Percentiles rank a stretch among this genome's conserved stretches.
Evolutionary conservation across 2,888 invertebrate genomes (phyloP).

Genomic region (Ornithoptera priamus): DNA sequence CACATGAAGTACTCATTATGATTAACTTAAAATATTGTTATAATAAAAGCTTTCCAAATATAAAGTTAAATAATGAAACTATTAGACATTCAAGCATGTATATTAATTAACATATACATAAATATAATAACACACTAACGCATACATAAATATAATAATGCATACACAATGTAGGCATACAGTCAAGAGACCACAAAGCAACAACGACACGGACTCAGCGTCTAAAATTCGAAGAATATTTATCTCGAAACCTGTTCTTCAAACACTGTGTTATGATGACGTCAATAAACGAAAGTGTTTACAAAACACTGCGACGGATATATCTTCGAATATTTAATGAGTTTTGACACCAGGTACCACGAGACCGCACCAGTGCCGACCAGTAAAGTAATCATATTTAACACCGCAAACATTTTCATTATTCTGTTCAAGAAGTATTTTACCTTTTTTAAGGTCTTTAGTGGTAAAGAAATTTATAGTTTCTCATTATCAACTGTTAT

Average conservation of each 20-base stretch:
- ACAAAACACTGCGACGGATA: not conserved
- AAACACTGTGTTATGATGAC: slow-evolving; percentile 19
- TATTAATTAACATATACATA: not conserved
- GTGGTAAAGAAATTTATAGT: no score
- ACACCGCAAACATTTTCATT: no score
- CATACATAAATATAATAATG: not conserved
- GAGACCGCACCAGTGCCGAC: not conserved
- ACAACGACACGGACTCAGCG: slow-evolving; percentile 5
- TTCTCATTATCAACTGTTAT: not conserved
- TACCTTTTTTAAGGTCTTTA: no score
- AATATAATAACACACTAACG: not conserved
- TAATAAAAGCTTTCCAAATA: no score
- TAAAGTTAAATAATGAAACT: no score
- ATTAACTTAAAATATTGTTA: no score
- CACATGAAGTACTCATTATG: no score
- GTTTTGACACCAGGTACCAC: slow-evolving; percentile 6
- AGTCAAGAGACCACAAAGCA: not conserved
- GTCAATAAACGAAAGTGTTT: slow-evolving; percentile 21
- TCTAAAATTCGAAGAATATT: slow-evolving; percentile 6
- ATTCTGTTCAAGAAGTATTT: no score
- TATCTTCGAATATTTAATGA: slow-evolving; percentile 17
- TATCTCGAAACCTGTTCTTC: slow-evolving; percentile 19
- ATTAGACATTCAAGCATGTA: no score
- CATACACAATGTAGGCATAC: slow-evolving; percentile 1
- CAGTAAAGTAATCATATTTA: not conserved